Evolutionary conservation across 1,140 invertebrate species (phyloP), one percentile per base, ranked within the genome.

Genomic region (Lanistes nyassanus): DNA sequence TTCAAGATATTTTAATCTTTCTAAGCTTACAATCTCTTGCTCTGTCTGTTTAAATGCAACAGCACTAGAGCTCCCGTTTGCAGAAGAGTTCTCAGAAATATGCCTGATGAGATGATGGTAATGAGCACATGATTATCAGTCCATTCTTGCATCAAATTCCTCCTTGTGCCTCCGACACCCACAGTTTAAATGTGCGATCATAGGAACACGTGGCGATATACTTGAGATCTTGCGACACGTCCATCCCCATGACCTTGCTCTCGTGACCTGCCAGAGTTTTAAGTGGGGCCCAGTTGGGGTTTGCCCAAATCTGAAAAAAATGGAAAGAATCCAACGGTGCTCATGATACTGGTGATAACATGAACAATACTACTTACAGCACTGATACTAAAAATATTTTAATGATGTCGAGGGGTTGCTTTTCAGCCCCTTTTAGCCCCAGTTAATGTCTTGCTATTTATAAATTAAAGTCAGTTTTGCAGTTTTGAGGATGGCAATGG

Each of bases 181-280:
- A 99, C 4, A 99, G 88, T 90, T 99, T 99, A 87, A 99, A 98
- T 1, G 98, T 99, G 79, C 97, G 91, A 90, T 99, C 98, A 88
- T 96, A 99, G 0, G 97, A 98, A 76, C 93, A 93, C 1, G 96
- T 98, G 3, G 93, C 96, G 78, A 99, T 97, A 84, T 93, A 98
- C 82, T 96, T 94, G 76, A 95, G 94, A 90, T 98, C 94, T 16
- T 91, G 90, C 19, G 89, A 90, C 66, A 99, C 93, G 88, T 99
- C 97, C 0, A 95, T 92, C 16, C 93, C 93, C 93, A 98, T 98
- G 4, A 99, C 94, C 92, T 98, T 98, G 19, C 96, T 95, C 87
- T 99, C 97, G 81, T 99, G 98, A 16, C 97, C 97, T 56, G 94
- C 94, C 3, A 99, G 89, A 0, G 96, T 97, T 87, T 97, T 94